A percentile compares a stretch with the other conserved stretches of the same genome.
Evolutionary conservation across 2,888 invertebrate species (phyloP).

Genomic region (Epinotia brunnichana): DNA sequence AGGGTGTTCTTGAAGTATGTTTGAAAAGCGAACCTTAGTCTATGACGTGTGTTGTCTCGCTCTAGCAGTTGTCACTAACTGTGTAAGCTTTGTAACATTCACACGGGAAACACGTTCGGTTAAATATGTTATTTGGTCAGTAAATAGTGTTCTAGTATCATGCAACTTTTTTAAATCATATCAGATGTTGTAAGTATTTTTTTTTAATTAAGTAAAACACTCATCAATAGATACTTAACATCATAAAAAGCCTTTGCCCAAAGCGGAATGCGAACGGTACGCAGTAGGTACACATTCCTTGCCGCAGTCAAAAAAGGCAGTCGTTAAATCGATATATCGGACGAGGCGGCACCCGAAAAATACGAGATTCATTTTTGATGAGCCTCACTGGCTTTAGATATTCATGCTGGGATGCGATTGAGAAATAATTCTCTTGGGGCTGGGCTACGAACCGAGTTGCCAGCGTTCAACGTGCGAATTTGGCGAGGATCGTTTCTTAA

Average conservation of each 20-base stretch:
- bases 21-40: too few species aligned
- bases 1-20: too few species aligned
- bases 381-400: conserved; percentile 57
- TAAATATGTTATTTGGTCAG: too few species aligned
- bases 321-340: conserved; percentile 49
- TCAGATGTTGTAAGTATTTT: too few species aligned
- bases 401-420: conserved; percentile 60
- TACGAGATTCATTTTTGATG: conserved; percentile 62
- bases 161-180: too few species aligned
- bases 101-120: too few species aligned
- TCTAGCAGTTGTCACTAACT: too few species aligned
- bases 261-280: not conserved
- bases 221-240: not conserved
- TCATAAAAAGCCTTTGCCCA: not conserved
- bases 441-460: not conserved
- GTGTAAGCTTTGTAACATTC: too few species aligned
- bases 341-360: conserved; percentile 53
- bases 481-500: not conserved
- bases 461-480: conserved; percentile 10
- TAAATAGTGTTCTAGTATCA: too few species aligned
- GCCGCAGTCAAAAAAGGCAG: conserved; percentile 44
- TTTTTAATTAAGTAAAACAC: not conserved
- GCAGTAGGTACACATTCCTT: conserved; percentile 26
- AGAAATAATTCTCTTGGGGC: conserved; percentile 56
- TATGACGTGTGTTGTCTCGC: too few species aligned